These are phyloP conservation scores for Clamator glandarius DNA, from an alignment of 2,797 vertebrate species.

Conservation along the genomic window DNA sequence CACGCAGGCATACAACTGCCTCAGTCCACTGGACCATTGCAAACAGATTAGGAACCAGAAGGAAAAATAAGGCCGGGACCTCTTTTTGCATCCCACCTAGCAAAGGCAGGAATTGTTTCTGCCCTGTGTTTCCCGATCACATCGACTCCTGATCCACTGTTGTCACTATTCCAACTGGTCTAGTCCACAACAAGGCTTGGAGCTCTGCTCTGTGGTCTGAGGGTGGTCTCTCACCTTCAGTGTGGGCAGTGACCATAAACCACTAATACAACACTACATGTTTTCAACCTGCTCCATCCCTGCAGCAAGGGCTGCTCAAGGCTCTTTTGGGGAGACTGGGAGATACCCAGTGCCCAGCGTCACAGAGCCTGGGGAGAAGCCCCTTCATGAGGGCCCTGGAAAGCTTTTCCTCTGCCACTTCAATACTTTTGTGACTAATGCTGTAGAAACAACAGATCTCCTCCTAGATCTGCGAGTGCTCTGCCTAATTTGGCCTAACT, in stretches of 20 bases:
- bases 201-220: background rate
- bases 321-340: background rate
- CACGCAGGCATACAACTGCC: background rate
- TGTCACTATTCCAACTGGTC: background rate
- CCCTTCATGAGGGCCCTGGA: accelerated
- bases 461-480: background rate
- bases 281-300: background rate
- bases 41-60: background rate
- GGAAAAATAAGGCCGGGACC: background rate
- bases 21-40: background rate
- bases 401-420: too few species aligned
- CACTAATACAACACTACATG: background rate
- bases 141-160: background rate
- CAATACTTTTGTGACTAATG: accelerated
- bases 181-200: background rate
- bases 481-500: too few species aligned
- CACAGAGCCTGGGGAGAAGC: background rate
- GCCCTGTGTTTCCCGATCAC: background rate
- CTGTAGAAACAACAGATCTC: background rate
- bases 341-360: accelerated
- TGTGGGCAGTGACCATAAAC: background rate
- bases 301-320: background rate
- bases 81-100: background rate
- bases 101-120: background rate
- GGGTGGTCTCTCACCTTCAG: background rate